Conservation (phyloP, 2,888 invertebrate species). For the Thereva nobilitata region DNA sequence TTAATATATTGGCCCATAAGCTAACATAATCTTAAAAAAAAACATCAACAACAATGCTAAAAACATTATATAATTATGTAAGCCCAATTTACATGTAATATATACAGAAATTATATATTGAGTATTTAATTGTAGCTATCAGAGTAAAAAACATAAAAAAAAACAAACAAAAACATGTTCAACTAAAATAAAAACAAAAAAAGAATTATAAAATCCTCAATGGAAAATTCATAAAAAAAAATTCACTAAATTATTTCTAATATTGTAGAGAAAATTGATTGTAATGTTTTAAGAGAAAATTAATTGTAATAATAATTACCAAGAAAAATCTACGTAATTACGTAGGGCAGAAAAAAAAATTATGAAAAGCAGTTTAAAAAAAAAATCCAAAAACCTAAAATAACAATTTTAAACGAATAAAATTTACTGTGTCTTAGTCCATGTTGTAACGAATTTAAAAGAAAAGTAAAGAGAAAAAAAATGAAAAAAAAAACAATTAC, state of each 20-base stretch:
- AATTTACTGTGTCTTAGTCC: conserved; percentile 59
- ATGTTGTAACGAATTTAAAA: conserved; percentile 58
- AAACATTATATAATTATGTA: conserved; percentile 30
- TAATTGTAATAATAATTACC: conserved; percentile 27
- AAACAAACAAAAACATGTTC: conserved; percentile 23
- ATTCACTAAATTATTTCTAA: conserved; percentile 29
- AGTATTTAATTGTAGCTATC: conserved; percentile 37
- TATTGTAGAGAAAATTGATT: neutral
- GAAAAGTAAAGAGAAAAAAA: conserved; percentile 38
- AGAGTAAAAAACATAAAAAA: conserved; percentile 25
- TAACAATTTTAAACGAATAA: conserved; percentile 24
- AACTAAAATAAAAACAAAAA: conserved; percentile 19
- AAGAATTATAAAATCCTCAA: conserved; percentile 19
- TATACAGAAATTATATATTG: conserved; percentile 42
- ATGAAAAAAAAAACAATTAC: conserved; percentile 29
- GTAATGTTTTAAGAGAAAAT: conserved; percentile 1
- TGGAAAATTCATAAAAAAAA: conserved; percentile 13
- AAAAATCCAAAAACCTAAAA: neutral
- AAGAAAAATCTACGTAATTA: conserved; percentile 21
- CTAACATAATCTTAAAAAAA: neutral
- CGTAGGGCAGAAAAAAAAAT: conserved; percentile 14
- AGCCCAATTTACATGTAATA: conserved; percentile 25
- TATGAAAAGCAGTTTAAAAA: conserved; percentile 24
- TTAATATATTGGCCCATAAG: conserved; percentile 34
- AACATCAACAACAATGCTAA: conserved; percentile 10